phyloP scores from a whole-genome alignment of 2,113 vertebrate species.

The Nothobranchius kuhntae region DNA sequence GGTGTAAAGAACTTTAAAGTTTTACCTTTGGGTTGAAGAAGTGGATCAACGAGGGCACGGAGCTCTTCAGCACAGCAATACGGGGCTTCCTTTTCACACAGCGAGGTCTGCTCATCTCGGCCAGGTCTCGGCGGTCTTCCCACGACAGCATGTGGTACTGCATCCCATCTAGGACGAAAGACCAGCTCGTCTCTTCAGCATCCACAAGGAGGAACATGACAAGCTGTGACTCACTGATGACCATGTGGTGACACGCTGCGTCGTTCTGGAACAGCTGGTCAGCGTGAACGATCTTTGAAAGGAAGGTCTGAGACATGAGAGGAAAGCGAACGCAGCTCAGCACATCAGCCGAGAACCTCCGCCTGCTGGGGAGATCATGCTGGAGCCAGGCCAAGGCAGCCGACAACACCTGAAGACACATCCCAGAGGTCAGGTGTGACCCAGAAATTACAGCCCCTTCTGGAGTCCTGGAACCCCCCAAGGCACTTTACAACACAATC shows the following conservation, averaged over 20 bases:
- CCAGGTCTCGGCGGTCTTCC: background rate
- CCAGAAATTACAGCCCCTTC: no score
- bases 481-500: no score
- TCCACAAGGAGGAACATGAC: no score
- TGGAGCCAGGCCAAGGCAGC: conserved; percentile 12
- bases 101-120: background rate
- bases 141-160: background rate
- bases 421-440: background rate
- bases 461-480: no score
- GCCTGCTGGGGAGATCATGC: conserved; percentile 1
- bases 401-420: no score
- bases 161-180: background rate
- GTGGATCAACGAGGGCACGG: background rate
- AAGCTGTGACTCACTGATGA: background rate
- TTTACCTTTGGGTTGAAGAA: conserved; percentile 12
- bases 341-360: background rate
- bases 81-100: background rate
- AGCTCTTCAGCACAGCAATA: background rate
- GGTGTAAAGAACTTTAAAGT: background rate
- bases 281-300: background rate
- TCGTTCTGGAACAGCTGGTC: conserved; percentile 1
- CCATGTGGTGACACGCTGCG: background rate
- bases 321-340: conserved; percentile 13
- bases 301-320: conserved; percentile 12
- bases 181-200: background rate